Conservation (phyloP, 2,888 invertebrate species). For the Busseola fusca region DNA sequence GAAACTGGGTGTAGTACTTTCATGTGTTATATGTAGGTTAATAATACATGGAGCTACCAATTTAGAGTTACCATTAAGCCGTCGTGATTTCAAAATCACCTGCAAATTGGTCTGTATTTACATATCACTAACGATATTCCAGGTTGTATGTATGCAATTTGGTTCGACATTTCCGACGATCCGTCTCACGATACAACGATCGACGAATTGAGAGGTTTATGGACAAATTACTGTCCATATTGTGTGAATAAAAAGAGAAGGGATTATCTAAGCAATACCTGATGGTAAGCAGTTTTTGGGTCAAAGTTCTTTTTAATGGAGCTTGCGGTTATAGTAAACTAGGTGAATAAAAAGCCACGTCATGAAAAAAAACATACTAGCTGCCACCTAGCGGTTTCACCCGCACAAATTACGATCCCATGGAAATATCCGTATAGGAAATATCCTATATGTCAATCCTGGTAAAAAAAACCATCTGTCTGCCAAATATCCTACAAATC, state of each 20-base stretch:
- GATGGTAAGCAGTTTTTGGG: no score
- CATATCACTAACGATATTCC: conserved; percentile 52
- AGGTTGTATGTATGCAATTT: conserved; percentile 51
- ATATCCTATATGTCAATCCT: no score
- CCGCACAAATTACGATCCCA: no score
- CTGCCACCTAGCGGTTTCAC: no score
- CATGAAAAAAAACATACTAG: no score
- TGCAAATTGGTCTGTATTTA: conserved; percentile 46
- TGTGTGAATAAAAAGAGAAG: conserved; percentile 6
- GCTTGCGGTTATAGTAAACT: no score
- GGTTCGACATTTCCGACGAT: conserved; percentile 33
- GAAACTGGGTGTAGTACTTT: neutral
- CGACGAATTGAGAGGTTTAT: conserved; percentile 19
- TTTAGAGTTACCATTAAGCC: conserved; percentile 17
- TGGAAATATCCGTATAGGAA: no score
- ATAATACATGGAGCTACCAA: conserved; percentile 34
- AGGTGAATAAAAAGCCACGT: no score
- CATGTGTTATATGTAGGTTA: neutral
- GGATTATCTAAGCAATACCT: neutral
- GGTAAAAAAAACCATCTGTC: no score
- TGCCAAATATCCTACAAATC: no score
- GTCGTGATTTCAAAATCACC: conserved; percentile 41
- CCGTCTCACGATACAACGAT: conserved; percentile 28
- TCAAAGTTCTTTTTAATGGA: no score
- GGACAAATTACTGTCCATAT: conserved; percentile 6